These are phyloP conservation scores for Malthinus flaveolus DNA, from an alignment of 2,888 invertebrate genomes.

Conservation along the genomic window DNA sequence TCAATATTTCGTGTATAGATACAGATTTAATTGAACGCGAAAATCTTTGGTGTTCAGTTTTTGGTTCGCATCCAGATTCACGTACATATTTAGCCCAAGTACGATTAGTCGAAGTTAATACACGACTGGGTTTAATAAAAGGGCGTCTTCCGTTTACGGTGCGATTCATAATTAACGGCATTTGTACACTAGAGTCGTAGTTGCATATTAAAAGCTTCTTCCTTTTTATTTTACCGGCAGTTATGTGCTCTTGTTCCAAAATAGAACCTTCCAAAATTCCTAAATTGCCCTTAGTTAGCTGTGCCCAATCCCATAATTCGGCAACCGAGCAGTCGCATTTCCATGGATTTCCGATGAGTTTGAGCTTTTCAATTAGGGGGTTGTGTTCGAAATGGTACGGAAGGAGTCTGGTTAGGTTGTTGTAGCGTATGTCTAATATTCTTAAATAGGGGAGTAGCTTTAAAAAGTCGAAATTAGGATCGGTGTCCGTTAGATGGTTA, in stretches of 20 bases:
- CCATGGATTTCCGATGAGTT: conserved; percentile 71
- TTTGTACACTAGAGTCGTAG: conserved; percentile 63
- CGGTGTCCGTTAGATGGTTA: conserved; percentile 57
- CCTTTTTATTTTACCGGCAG: conserved; percentile 66
- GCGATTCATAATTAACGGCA: conserved; percentile 58
- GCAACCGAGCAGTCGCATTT: conserved; percentile 70
- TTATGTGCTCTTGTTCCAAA: conserved; percentile 64
- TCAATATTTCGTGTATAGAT: conserved; percentile 31
- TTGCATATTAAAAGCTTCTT: conserved; percentile 67
- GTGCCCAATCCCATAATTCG: conserved; percentile 75
- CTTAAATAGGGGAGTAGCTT: conserved; percentile 61
- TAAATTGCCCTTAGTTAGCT: conserved; percentile 65
- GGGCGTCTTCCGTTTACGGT: conserved; percentile 59
- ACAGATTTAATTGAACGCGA: conserved; percentile 34
- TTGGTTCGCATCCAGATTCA: conserved; percentile 63
- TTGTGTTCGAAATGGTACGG: conserved; percentile 62
- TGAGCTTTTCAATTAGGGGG: conserved; percentile 62
- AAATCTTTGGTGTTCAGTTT: conserved; percentile 35
- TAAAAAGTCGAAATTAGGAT: conserved; percentile 60
- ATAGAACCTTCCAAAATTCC: conserved; percentile 69
- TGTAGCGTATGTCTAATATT: conserved; percentile 65
- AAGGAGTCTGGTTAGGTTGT: conserved; percentile 63
- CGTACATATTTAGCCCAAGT: conserved; percentile 75
- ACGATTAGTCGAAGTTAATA: conserved; percentile 62
- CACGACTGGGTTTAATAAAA: conserved; percentile 61